Evolutionary conservation across 2,113 vertebrate species (phyloP), one percentile per base, ranked within the genome.

Genomic region (Saccopteryx bilineata): DNA sequence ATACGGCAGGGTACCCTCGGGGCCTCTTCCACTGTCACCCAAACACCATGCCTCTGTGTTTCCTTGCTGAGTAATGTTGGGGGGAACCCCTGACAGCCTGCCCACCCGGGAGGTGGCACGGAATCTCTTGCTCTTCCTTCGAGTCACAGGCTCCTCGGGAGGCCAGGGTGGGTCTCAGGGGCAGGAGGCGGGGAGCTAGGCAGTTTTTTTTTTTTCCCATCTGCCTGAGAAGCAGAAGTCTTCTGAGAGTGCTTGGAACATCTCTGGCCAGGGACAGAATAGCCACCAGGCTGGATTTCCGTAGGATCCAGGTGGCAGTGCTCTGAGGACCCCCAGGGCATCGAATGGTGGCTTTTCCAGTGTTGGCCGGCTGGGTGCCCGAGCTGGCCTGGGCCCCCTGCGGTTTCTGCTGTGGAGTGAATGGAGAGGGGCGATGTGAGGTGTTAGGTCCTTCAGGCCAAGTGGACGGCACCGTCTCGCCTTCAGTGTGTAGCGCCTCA

Each of bases 391-490:
- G 39, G 68, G 4, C 24, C 3, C 39, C 28, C 21, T 33, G 15
- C 0, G 7, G 23, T 18, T 65, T 19, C 39, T 0, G n/a, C 9
- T 4, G 2, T 4, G 24, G 46, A 31, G 26, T 1, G 56, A 33
- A 3, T 60, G 87, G 23, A n/a, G 11, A 28, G 14, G 28, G 14
- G 10, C 3, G 56, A 15, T 14, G 63, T 21, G 12, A 18, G 54
- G 19, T 21, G 17, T 48, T 26, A n/a, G 79, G 46, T 3, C 58
- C 21, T 61, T 61, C 3, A 4, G 39, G 10, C 50, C 63, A 39
- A 46, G 72, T 24, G 61, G 66, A 52, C 39, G 26, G 48, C 15
- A 3, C 54, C 3, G 1, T 23, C 18, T 56, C 39, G 48, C 26
- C 50, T 68, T 60, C 17, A 14, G 0, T 7, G 23, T 18, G 19